These are phyloP conservation scores for Ophiothrix spiculata DNA, from an alignment of 35 echinoderm and acorn worm genomes.

Conservation along the genomic window DNA sequence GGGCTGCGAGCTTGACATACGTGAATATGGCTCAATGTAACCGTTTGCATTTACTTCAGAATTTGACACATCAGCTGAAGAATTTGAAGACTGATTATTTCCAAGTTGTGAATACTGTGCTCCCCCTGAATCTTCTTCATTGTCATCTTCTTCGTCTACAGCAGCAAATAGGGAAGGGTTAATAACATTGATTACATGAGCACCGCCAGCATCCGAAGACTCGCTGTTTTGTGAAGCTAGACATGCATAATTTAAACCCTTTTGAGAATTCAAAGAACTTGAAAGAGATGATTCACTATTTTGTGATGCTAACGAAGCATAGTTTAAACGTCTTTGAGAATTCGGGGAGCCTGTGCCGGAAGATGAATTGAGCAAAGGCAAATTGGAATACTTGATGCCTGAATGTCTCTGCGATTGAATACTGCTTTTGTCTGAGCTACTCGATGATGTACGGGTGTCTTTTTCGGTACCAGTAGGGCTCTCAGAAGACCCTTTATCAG, in stretches of 20 bases:
- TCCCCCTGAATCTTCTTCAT: background rate
- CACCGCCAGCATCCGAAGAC: too few relatives aligned
- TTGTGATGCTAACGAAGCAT: background rate
- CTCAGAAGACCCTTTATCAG: background rate
- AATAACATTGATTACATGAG: background rate
- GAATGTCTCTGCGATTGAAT: too few relatives aligned
- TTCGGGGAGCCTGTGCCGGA: background rate
- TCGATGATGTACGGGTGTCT: background rate
- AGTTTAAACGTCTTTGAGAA: background rate
- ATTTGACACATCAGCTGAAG: background rate
- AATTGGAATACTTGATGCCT: slow-evolving; percentile 1
- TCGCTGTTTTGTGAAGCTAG: too few relatives aligned
- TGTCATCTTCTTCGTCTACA: background rate
- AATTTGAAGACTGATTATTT: background rate
- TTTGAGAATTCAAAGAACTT: background rate
- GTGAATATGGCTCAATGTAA: background rate
- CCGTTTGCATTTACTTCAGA: background rate
- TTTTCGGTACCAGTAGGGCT: background rate
- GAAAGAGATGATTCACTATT: background rate
- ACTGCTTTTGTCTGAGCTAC: too few relatives aligned
- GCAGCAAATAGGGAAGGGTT: background rate
- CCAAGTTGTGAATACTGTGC: background rate
- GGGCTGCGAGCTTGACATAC: background rate
- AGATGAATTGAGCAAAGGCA: background rate
- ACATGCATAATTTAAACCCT: too few relatives aligned